Percentiles rank a stretch among this genome's conserved stretches.
phyloP scores from a whole-genome alignment of 64 coral and sea anemone genomes.

The Actinia equina region DNA sequence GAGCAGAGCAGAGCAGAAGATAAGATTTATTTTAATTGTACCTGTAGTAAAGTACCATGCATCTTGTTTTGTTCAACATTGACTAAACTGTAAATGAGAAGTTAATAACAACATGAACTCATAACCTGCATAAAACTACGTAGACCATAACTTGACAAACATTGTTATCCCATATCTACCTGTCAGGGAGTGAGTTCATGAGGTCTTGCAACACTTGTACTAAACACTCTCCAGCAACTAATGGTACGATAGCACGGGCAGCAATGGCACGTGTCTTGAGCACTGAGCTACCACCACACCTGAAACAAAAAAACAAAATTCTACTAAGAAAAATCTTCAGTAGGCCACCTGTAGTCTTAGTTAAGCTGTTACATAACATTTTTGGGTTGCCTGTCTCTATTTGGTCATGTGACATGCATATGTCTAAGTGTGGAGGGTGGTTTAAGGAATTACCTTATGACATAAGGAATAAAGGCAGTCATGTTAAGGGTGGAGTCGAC shows the following conservation, averaged over 20 bases:
- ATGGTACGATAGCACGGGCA: constrained; percentile 76
- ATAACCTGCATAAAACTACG: too few relatives aligned
- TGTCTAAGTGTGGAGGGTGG: too few relatives aligned
- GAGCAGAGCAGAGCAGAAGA: not conserved
- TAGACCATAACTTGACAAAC: not conserved
- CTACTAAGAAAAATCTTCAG: not conserved
- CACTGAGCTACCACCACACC: constrained; percentile 74
- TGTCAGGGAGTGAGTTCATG: constrained; percentile 34
- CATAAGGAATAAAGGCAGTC: constrained; percentile 80
- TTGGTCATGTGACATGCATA: not conserved
- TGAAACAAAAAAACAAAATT: not conserved
- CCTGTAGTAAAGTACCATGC: constrained; percentile 79
- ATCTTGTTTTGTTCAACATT: constrained; percentile 46
- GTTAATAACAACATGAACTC: not conserved
- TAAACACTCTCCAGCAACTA: constrained; percentile 53
- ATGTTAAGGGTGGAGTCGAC: constrained; percentile 88
- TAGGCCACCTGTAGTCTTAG: too few relatives aligned
- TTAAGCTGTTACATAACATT: too few relatives aligned
- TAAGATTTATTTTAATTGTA: not conserved
- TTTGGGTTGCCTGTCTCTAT: too few relatives aligned
- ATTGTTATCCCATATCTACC: constrained; percentile 22
- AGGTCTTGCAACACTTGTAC: constrained; percentile 46
- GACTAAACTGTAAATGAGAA: not conserved
- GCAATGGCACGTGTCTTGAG: constrained; percentile 87
- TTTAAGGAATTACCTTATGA: constrained; percentile 93